Conservation (phyloP, 2,797 vertebrate genomes). For the Eremophila alpestris region DNA sequence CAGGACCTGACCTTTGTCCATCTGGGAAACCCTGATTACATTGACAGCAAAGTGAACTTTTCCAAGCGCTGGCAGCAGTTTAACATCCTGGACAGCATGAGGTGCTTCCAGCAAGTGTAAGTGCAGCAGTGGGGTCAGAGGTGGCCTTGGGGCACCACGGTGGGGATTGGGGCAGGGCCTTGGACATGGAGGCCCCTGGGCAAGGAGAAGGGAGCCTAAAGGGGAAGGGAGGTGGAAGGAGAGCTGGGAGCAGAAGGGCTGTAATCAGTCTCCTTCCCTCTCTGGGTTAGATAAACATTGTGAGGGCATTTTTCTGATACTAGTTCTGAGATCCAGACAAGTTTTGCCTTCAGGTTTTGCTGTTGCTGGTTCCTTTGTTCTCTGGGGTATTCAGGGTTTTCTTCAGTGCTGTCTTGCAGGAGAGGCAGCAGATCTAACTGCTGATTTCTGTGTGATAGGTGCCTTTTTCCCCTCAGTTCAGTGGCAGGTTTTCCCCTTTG, state of each 20-base stretch:
- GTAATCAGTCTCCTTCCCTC: background rate
- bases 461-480: background rate
- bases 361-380: background rate
- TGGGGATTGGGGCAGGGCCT: fast-evolving
- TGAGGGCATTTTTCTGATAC: background rate
- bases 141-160: background rate
- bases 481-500: fast-evolving
- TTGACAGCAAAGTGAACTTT: constrained; percentile 96
- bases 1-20: constrained; percentile 99
- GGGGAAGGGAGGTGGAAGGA: background rate
- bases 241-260: background rate
- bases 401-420: background rate
- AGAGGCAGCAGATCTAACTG: background rate
- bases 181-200: background rate
- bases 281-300: background rate
- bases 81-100: constrained; percentile 99
- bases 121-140: constrained; percentile 30
- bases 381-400: background rate
- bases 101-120: constrained; percentile 98
- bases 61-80: constrained; percentile 99
- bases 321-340: background rate
- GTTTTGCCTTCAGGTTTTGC: background rate
- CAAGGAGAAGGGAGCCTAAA: background rate
- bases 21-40: constrained; percentile 95
- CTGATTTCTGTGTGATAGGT: background rate